Evolutionary conservation across 2,888 invertebrate genomes (phyloP).

Genomic region (Diarsia mendica): DNA sequence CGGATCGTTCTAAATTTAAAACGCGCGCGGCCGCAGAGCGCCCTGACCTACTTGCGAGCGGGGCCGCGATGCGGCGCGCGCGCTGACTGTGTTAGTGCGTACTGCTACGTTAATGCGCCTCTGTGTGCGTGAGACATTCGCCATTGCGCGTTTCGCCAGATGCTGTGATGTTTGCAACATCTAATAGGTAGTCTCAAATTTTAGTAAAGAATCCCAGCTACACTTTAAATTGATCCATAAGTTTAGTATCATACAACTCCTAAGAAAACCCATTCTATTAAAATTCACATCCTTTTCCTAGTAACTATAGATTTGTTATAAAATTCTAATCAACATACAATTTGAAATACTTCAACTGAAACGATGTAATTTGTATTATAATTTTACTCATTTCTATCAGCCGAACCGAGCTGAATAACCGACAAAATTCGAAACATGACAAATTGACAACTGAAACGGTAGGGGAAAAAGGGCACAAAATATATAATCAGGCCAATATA

Average conservation of each 20-base stretch:
- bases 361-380: not conserved
- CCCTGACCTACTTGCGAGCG: slow-evolving; percentile 90
- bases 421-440: not conserved
- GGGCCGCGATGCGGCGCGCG: slow-evolving; percentile 90
- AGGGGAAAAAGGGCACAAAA: not conserved
- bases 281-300: slow-evolving; percentile 5
- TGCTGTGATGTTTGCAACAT: slow-evolving; percentile 87
- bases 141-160: slow-evolving; percentile 88
- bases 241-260: not conserved
- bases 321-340: not conserved
- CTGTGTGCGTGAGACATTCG: slow-evolving; percentile 85
- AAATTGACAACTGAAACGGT: not conserved
- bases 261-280: not conserved
- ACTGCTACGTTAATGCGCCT: slow-evolving; percentile 72
- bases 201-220: slow-evolving; percentile 65
- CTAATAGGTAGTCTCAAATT: slow-evolving; percentile 72
- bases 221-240: slow-evolving; percentile 15
- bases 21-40: slow-evolving; percentile 89
- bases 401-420: not conserved
- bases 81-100: slow-evolving; percentile 82
- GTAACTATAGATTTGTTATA: not conserved
- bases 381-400: not conserved
- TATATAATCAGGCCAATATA: not conserved
- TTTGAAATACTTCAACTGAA: not conserved
- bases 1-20: slow-evolving; percentile 90